Evolutionary conservation across 2,888 invertebrate species (phyloP), one percentile per base, ranked within the genome.

Genomic region (Synanthedon andrenaeformis): DNA sequence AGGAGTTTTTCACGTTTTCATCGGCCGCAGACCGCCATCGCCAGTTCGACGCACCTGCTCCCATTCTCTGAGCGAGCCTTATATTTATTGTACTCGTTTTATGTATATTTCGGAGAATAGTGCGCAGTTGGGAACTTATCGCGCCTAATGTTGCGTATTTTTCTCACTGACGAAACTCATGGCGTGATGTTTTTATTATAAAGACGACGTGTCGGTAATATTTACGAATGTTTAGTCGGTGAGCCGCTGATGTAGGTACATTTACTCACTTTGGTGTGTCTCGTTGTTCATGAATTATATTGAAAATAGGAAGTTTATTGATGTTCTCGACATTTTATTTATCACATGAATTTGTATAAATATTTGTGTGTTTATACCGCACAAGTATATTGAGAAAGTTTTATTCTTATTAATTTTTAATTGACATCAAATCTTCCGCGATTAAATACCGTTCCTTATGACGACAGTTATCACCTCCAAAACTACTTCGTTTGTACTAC

Each of bases 111-210:
- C 71, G 69, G 71, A 65, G 70, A 71, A 74, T 76, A 76, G 78
- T 75, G 73, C 62, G 69, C 66, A 73, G 72, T 77, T 70, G 76
- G 66, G 72, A 80, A 83, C 77, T 82, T 84, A 82, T 81, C 81
- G 76, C 66, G 74, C 70, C 75, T 82, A 79, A 79, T 79, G 77
- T 72, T 65, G 63, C 72, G 70, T 72, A 75, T 77, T 74, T 76
- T 71, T 69, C 64, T 62, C 61, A 53, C 63, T 60, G 62, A 60
- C 62, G 61, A 62, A 62, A 64, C 63, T 64, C 65, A 58, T 65
- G 67, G 72, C 70, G 73, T 79, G 83, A 83, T 83, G 80, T 82
- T 85, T 83, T 83, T 86, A 84, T 85, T 83, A 82, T 80, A 77
- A 79, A 76, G 77, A 77, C 69, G 69, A 74, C 67, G 70, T 74